phyloP scores from a whole-genome alignment of 2,888 invertebrate genomes.

The Mesochorus sp. region DNA sequence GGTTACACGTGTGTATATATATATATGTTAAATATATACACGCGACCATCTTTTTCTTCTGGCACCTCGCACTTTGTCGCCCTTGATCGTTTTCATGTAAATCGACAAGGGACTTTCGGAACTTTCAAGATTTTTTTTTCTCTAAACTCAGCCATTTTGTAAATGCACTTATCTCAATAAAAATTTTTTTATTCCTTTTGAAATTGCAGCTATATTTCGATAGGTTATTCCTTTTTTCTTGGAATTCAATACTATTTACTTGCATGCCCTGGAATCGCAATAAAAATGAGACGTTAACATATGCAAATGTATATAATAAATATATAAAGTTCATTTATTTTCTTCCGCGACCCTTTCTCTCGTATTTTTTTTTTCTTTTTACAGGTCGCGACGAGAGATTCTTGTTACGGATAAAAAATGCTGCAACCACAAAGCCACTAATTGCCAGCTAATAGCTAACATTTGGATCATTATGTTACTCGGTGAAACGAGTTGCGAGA shows the following conservation, averaged over 20 bases:
- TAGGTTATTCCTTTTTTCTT: no score
- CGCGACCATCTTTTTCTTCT: constrained; percentile 10
- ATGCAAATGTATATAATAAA: no score
- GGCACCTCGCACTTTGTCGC: constrained; percentile 31
- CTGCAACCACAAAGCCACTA: constrained; percentile 22
- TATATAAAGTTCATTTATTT: no score
- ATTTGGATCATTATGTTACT: constrained; percentile 33
- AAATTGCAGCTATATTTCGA: no score
- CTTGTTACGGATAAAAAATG: constrained; percentile 43
- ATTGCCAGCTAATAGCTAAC: constrained; percentile 43
- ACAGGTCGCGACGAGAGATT: constrained; percentile 30
- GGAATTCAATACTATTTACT: no score
- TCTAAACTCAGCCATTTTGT: no score
- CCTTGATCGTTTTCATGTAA: constrained; percentile 46
- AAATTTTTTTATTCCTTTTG: no score
- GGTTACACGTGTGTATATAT: neutral
- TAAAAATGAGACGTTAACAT: no score
- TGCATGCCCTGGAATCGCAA: no score
- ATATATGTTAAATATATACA: constrained; percentile 9
- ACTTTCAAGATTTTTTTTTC: constrained; percentile 25
- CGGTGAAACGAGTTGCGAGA: constrained; percentile 26
- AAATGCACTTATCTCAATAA: no score
- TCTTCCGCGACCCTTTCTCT: no score
- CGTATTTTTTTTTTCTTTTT: neutral
- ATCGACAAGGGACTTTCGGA: constrained; percentile 60